Conservation (phyloP, 2,797 vertebrate species). For the Sorex maritimensis region DNA sequence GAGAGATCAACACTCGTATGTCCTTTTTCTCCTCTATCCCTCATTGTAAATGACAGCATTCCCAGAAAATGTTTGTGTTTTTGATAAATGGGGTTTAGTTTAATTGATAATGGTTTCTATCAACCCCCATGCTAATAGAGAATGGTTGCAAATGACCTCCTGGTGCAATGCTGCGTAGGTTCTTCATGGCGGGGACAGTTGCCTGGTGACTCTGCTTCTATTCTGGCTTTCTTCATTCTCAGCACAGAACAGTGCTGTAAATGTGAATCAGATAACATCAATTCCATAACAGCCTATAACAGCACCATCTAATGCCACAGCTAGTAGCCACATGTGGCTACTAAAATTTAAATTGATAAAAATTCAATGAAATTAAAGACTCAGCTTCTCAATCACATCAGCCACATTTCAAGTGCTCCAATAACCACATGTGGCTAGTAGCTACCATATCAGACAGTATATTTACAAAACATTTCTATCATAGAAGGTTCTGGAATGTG, state of each 20-base stretch:
- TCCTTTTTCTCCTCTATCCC: neutral
- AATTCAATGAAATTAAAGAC: conserved; percentile 47
- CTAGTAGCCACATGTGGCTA: neutral
- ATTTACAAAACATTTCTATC: neutral
- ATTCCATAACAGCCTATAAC: neutral
- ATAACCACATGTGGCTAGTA: neutral
- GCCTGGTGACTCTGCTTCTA: neutral
- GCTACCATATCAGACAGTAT: neutral
- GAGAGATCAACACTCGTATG: neutral
- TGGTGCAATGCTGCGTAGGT: neutral
- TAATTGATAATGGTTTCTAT: neutral
- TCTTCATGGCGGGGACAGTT: neutral
- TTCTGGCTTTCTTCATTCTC: conserved; percentile 16
- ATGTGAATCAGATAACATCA: neutral
- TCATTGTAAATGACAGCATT: conserved; percentile 17
- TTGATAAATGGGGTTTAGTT: neutral
- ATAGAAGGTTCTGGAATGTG: conserved; percentile 52
- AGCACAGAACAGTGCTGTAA: neutral
- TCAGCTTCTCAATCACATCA: neutral
- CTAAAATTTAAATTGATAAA: conserved; percentile 61
- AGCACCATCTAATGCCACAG: neutral
- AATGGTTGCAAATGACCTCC: neutral
- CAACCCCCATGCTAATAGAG: neutral
- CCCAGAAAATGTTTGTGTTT: neutral
- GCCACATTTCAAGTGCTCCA: too few relatives aligned